Base-by-base conservation (phyloP, 2,888 invertebrate genomes). In the Scelioninae gen. 1 region DNA sequence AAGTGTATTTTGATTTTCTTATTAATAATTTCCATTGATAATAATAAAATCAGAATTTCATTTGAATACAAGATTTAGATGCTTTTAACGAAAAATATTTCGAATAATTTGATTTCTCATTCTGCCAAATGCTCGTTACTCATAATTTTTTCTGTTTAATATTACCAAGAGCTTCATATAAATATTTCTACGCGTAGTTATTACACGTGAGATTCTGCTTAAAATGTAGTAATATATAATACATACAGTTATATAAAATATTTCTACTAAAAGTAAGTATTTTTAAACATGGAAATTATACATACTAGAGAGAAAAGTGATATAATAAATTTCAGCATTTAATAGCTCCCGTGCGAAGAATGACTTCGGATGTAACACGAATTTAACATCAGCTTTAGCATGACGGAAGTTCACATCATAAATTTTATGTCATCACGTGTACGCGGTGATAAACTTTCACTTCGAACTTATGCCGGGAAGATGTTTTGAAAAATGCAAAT, bases 401-500 rank as follows among this genome's bases (percentile, higher is more conserved):
- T 51, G 71, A 62, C 71, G 60, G 62, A 72, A 72, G 62, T 62
- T 53, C 62, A 53, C 53, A 34, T 72, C 72, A 72, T 72, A 72
- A 60, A 72, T 62, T 72, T 72, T 60, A 72, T 43, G 72, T 62
- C 72, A 53, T 72, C 72, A 43, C 72, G 62, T 62, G 62, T 72
- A 53, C 62, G 72, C 51, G 49, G 62, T 62, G 51, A 62, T 72
- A 72, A 62, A 72, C 71, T 62, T 72, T 72, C 71, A 62, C 60
- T 71, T 71, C 31, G 43, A 62, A 62, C 62, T 72, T 62, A 43
- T 38, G 45, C 23, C n/a, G 58, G 43, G 31, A 72, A 60, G 71
- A 72, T 72, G 71, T 72, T 72, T 62, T 72, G 71, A 72, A 72
- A 72, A 72, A 72, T 72, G 71, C 71, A 72, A 72, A 72, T 72